Evolutionary conservation across 2,888 invertebrate species (phyloP), one percentile per base, ranked within the genome.

Genomic region (Synanthedon vespiformis): DNA sequence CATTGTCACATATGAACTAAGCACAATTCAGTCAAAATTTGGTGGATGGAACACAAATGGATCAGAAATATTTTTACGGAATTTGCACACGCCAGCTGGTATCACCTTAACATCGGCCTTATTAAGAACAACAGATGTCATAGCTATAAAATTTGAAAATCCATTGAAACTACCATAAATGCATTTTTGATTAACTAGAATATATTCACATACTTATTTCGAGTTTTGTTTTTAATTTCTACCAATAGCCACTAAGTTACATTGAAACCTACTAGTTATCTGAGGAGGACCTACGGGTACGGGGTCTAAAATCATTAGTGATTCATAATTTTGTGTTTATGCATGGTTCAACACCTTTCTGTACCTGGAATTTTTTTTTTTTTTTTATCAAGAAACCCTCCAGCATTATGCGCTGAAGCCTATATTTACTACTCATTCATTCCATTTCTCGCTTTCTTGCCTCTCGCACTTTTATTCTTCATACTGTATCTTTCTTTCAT

Each of bases 1-100:
- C 41, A 73, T 86, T 12, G 52, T 79, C 1, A 84, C 85, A 14
- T 80, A 77, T 64, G 86, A 85, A 58, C 67, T 70, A 47, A 71
- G 79, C 44, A 67, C 59, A 41, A 57, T 85, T 11, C 61, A 70
- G 47, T 82, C 76, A 14, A 77, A 61, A 22, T 81, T 84, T 56
- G 62, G 65, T 12, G 73, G 71, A 0, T 84, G 79, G 83, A 77
- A 77, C 18, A 70, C 77, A 6, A 71, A 80, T 61, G 78, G 80
- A 4, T 61, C 70, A 0, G 79, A 83, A 56, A 60, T 85, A 6
- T 58, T 85, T 13, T 75, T 83, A 0, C 64, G 58, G 51, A 68
- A 78, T 55, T 56, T 86, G 49, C 67, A 70, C 54, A 85, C 85
- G 4, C 85, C 85, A 1, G 68, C 78, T 1, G 63, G 65, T 50